Conservation (phyloP, 2,888 invertebrate genomes). For the Cremastinae sp. region DNA sequence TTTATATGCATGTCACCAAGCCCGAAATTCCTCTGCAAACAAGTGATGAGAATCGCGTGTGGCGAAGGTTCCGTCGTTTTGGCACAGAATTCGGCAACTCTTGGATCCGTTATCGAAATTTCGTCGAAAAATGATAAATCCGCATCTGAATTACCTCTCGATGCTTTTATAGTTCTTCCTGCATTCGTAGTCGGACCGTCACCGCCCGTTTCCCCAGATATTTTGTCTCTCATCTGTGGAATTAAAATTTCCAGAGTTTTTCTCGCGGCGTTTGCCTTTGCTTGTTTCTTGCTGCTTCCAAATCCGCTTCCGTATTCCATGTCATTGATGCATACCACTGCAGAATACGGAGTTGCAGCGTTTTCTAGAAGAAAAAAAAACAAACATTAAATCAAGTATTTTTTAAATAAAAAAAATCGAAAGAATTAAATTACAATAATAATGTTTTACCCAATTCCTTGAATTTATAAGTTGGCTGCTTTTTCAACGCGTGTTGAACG, state of each 20-base stretch:
- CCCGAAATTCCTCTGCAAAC: slow-evolving; percentile 95
- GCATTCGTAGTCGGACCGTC: slow-evolving; percentile 80
- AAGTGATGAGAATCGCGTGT: slow-evolving; percentile 95
- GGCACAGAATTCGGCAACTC: slow-evolving; percentile 96
- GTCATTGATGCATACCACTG: slow-evolving; percentile 94
- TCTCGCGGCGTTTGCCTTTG: slow-evolving; percentile 96
- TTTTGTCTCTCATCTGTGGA: slow-evolving; percentile 93
- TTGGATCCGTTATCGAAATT: slow-evolving; percentile 95
- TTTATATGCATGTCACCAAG: slow-evolving; percentile 93
- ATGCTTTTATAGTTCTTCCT: slow-evolving; percentile 76
- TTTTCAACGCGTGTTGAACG: slow-evolving; percentile 95
- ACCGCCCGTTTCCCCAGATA: slow-evolving; percentile 84
- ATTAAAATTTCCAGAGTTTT: slow-evolving; percentile 95
- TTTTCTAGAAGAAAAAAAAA: slow-evolving; percentile 84
- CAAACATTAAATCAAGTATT: slow-evolving; percentile 32
- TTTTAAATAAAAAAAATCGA: background rate
- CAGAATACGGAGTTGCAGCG: slow-evolving; percentile 95
- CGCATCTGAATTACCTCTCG: slow-evolving; percentile 76
- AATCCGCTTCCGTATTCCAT: slow-evolving; percentile 97
- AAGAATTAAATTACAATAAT: slow-evolving; percentile 43
- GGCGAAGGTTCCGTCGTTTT: slow-evolving; percentile 98
- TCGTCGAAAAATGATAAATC: slow-evolving; percentile 90
- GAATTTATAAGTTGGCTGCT: slow-evolving; percentile 96
- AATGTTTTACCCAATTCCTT: slow-evolving; percentile 91
- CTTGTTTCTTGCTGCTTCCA: slow-evolving; percentile 97